Evolutionary conservation across 2,888 invertebrate genomes (phyloP), one percentile per base, ranked within the genome.

Genomic region (Chrysotoxum bicinctum): DNA sequence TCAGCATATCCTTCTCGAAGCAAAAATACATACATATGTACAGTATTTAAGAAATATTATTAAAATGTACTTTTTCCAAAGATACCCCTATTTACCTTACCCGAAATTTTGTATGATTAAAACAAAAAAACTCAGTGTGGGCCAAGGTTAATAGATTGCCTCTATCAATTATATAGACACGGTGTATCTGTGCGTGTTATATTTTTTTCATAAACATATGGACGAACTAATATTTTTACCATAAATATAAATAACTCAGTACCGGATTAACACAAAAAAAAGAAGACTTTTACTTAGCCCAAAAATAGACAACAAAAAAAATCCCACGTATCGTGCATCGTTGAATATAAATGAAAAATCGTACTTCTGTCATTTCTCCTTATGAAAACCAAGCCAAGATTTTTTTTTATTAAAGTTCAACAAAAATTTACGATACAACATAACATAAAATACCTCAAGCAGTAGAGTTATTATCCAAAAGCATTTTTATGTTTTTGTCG

Each of bases 201-300:
- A 66, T 66, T 50, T 66, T 66, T 35, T 50, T n/a, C 50, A 35
- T 7, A 2, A 23, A 9, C 66, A 66, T 66, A 66, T 35, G 66
- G 32, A 23, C 10, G 3, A 48, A 14, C 2, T 16, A 14, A 40
- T n/a, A 30, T 30, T 32, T 35, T 8, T 32, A 48, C 4, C 21
- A 58, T 43, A 35, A 54, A 54, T 30, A 19, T 10, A 54, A 54
- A 54, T 30, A 54, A 32, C 54, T 16, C 54, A 54, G 6, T 10
- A 50, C 7, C 8, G n/a, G 23, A 50, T 50, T 50, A 23, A 23
- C 23, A 23, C 0, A 23, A 14, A 21, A 10, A 21, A 21, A 21
- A 12, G 4, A 9, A 21, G 10, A 8, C 3, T 2, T 26, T 50
- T 23, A 14, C 40, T 60, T 40, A 4, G 21, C 35, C 40, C 40